These are phyloP conservation scores for Grammomys dolichurus DNA, from an alignment of 2,113 vertebrate species.

Conservation along the genomic window DNA sequence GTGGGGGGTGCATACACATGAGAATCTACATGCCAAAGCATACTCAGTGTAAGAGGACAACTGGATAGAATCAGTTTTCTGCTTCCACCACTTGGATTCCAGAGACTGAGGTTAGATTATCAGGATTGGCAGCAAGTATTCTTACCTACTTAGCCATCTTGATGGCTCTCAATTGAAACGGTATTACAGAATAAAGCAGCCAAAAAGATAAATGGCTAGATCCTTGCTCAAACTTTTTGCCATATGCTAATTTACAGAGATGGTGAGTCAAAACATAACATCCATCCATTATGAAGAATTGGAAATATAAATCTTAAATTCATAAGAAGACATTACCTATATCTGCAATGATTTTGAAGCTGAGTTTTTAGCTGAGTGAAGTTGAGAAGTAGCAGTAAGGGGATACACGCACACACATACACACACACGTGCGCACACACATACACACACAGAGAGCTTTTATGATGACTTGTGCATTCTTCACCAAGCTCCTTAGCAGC, in stretches of 20 bases:
- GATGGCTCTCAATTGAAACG: background rate
- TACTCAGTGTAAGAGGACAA: background rate
- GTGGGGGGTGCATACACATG: background rate
- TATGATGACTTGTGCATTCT: background rate
- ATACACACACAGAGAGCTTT: background rate
- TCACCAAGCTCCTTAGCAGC: background rate
- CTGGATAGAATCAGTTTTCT: background rate
- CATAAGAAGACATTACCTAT: background rate
- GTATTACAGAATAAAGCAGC: background rate
- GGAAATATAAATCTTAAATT: conserved; percentile 12
- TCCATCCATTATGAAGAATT: background rate
- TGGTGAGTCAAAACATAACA: background rate
- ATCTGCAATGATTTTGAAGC: conserved; percentile 5
- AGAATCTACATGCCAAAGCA: background rate
- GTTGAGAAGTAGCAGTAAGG: background rate
- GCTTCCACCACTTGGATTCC: background rate
- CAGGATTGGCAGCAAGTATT: background rate
- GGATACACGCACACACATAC: too few relatives aligned
- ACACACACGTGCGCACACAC: too few relatives aligned
- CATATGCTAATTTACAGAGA: background rate
- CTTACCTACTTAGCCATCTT: background rate
- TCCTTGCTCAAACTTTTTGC: background rate
- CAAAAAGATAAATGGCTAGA: background rate
- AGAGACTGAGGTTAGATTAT: background rate
- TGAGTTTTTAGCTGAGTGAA: background rate